Evolutionary conservation across 2,113 vertebrate genomes (phyloP), one percentile per base, ranked within the genome.

Genomic region (Hippocampus abdominalis): DNA sequence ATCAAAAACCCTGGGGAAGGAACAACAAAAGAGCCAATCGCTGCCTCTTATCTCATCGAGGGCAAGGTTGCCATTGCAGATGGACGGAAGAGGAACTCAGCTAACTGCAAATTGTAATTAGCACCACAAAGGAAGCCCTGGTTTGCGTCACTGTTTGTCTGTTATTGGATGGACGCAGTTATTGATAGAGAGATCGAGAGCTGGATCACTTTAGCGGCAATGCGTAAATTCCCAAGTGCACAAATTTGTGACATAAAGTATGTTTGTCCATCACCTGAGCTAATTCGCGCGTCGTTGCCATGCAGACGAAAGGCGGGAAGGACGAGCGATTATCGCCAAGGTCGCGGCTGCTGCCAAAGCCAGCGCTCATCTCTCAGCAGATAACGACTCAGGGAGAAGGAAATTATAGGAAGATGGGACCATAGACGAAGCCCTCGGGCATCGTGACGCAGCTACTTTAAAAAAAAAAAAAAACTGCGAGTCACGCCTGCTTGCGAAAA

Each of bases 391-490:
- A 16, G 27, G 8, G 51, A 54, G n/a, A 11, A 65, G 49, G 62
- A 46, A 39, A 60, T 72, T n/a, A 70, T 68, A 21, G 62, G 46
- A 49, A 62, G 63, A 78, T 66, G 71, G 70, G 13, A 56, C 53
- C 40, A 42, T 1, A 66, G 76, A 1, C 18, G 70, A 2, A n/a
- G 51, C 21, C 39, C n/a, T 68, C 36, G 60, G 69, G 73, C 73
- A 77, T 77, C 75, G 68, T 62, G 54, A 79, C 60, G 69, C 69
- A 69, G 46, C 21, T 67, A 15, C 61, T 49, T 60, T 5, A 54
- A 10, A 23, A 25, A 56, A 12, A 56, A 25, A 53, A n/a, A 51
- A 16, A 21, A 53, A n/a, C 46, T 21, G 49, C 0, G 61, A 71
- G 48, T 57, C 66, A 69, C 62, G 25, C 21, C 49, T 21, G 42